Evolutionary conservation across 2,113 vertebrate genomes (phyloP).

Genomic region (Nansenia antarctica): DNA sequence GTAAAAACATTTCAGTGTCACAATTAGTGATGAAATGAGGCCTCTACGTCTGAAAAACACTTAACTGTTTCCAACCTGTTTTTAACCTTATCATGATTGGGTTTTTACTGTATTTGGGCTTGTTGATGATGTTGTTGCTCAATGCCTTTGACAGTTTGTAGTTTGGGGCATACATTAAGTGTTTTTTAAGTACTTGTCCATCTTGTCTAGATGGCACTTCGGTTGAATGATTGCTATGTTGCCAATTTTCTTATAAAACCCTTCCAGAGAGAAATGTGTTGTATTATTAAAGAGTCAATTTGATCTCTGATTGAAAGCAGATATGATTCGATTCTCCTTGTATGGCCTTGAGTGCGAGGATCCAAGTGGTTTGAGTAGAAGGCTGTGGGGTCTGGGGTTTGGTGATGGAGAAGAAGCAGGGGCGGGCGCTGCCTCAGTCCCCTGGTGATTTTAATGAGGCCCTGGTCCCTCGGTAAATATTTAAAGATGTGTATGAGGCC

Average conservation of each 20-base stretch:
- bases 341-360: not conserved
- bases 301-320: slow-evolving; percentile 2
- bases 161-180: slow-evolving; percentile 33
- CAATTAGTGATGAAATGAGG: no score
- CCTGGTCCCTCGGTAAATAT: slow-evolving; percentile 4
- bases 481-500: slow-evolving; percentile 11
- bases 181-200: slow-evolving; percentile 5
- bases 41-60: no score
- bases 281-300: no score
- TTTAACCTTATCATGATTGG: no score
- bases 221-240: not conserved
- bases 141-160: slow-evolving; percentile 26
- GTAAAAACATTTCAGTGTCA: no score
- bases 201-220: not conserved
- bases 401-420: not conserved
- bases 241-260: not conserved
- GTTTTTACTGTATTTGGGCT: no score
- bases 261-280: no score
- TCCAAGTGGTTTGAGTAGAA: not conserved
- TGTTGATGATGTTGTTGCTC: not conserved
- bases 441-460: not conserved
- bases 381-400: not conserved
- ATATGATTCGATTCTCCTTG: no score
- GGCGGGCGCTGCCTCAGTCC: not conserved
- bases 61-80: no score